A percentile compares a stretch with the other conserved stretches of the same genome.
Evolutionary conservation across 1,140 invertebrate species (phyloP).

Genomic region (Micrasema minimum): DNA sequence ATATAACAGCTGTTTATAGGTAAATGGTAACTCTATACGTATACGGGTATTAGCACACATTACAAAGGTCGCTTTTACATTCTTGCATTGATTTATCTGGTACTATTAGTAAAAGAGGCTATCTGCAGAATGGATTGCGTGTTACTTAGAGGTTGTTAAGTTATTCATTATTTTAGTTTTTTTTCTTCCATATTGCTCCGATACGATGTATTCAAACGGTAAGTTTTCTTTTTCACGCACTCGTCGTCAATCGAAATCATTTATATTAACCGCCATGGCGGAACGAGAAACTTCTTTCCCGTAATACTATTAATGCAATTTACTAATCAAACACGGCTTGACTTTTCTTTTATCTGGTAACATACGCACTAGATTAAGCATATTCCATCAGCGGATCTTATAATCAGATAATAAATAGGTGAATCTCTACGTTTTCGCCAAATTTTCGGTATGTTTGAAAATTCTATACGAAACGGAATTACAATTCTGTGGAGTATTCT

Average conservation of each 20-base stretch:
- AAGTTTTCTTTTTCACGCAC: neutral
- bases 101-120: neutral
- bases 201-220: neutral
- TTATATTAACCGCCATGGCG: neutral
- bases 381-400: too few relatives aligned
- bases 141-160: neutral
- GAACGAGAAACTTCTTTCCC: slow-evolving; percentile 4
- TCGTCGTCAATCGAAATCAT: neutral
- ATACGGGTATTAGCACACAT: slow-evolving; percentile 35
- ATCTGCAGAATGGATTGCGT: slow-evolving; percentile 4
- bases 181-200: neutral
- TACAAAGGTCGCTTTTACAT: slow-evolving; percentile 40
- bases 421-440: too few relatives aligned
- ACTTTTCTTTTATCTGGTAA: too few relatives aligned
- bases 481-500: too few relatives aligned
- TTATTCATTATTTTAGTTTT: neutral
- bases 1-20: too few relatives aligned
- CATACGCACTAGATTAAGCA: too few relatives aligned
- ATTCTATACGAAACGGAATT: too few relatives aligned
- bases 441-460: too few relatives aligned
- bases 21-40: slow-evolving; percentile 3
- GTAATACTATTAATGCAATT: too few relatives aligned
- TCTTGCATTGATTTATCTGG: slow-evolving; percentile 33
- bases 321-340: too few relatives aligned
- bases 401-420: too few relatives aligned